Percentiles rank a stretch among this genome's conserved stretches.
Evolutionary conservation across 2,113 vertebrate genomes (phyloP).

Genomic region (Heterotis niloticus): DNA sequence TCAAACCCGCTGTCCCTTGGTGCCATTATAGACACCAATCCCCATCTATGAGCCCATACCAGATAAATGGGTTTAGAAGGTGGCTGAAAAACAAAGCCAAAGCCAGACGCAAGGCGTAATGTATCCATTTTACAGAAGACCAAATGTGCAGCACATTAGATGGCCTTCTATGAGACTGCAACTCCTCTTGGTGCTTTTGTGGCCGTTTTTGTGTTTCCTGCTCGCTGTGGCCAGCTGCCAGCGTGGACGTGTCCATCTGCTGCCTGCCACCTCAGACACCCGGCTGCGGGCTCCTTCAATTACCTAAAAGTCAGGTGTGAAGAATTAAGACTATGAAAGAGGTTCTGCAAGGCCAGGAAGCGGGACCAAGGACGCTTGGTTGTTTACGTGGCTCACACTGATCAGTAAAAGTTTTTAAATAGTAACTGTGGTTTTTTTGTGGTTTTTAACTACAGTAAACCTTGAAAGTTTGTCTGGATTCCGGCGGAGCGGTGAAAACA

Average conservation of each 20-base stretch:
- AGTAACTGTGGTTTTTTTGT: not conserved
- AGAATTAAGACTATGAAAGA: not conserved
- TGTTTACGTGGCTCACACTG: not conserved
- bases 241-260: not conserved
- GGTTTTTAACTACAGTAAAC: not conserved
- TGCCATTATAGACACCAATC: too few species aligned
- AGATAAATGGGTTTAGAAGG: too few species aligned
- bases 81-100: too few species aligned
- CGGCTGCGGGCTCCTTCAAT: not conserved
- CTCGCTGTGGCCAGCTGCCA: not conserved
- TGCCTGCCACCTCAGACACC: slow-evolving; percentile 1
- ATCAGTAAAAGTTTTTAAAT: not conserved
- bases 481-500: too few species aligned
- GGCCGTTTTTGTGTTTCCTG: not conserved
- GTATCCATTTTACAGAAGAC: too few species aligned
- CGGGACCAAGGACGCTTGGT: not conserved
- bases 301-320: slow-evolving; percentile 5
- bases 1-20: too few species aligned
- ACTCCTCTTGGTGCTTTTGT: not conserved
- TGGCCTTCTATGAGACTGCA: not conserved
- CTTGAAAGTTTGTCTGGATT: too few species aligned
- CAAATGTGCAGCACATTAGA: too few species aligned
- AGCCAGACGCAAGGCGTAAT: too few species aligned
- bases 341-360: not conserved
- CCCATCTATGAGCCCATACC: too few species aligned